Evolutionary conservation across 2,888 invertebrate species (phyloP).

Genomic region (Bellardia pandia): DNA sequence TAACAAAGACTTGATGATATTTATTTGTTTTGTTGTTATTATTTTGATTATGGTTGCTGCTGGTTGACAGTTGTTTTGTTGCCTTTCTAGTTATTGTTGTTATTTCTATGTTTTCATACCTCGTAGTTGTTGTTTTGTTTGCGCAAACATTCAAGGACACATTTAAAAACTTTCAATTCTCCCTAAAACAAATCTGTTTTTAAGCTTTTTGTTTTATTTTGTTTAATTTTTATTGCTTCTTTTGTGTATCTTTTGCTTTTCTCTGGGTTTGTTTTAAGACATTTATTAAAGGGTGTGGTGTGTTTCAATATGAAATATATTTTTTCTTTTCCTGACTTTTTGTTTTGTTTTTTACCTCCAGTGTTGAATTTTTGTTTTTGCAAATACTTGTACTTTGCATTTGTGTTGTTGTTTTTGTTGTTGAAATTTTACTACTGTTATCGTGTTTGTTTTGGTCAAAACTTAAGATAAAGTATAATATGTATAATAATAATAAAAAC

Average conservation of each 20-base stretch:
- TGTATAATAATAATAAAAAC: constrained; percentile 40
- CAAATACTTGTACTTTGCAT: constrained; percentile 9
- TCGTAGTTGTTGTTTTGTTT: constrained; percentile 13
- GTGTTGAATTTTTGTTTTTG: constrained; percentile 22
- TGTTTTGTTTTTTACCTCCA: background rate
- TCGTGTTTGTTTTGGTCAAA: constrained; percentile 65
- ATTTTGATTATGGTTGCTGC: constrained; percentile 36
- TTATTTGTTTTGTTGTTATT: constrained; percentile 25
- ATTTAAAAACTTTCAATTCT: constrained; percentile 6
- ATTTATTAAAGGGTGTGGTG: constrained; percentile 63
- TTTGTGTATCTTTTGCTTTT: background rate
- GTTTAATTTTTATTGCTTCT: background rate
- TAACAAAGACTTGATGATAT: constrained; percentile 10
- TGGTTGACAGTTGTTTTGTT: constrained; percentile 24
- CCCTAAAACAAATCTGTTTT: background rate
- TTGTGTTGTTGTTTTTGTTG: constrained; percentile 13
- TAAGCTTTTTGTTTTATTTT: constrained; percentile 21
- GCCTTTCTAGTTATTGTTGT: background rate
- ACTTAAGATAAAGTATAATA: constrained; percentile 37
- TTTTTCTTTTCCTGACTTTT: background rate
- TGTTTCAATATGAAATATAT: constrained; percentile 18
- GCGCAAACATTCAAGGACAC: constrained; percentile 47
- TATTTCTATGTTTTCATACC: background rate
- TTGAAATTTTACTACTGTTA: constrained; percentile 27
- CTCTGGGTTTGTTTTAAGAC: background rate